These are phyloP conservation scores for Gulo gulo DNA, from an alignment of 2,113 vertebrate genomes.

Conservation along the genomic window DNA sequence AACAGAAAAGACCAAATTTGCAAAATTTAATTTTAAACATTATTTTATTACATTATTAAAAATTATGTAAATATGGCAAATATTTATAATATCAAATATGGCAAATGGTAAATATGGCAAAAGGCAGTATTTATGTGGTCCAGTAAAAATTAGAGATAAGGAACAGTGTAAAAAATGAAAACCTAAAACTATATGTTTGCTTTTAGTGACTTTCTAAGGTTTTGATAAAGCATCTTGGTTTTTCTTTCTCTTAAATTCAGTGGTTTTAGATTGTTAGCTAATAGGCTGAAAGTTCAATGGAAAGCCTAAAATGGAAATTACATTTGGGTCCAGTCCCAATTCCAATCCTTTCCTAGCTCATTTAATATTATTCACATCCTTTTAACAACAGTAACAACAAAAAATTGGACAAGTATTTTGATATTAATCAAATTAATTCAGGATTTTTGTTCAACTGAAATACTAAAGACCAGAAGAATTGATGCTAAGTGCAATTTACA, in stretches of 20 bases:
- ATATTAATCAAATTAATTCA: slow-evolving; percentile 34
- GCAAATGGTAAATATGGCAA: too few species aligned
- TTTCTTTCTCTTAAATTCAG: not conserved
- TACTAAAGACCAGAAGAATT: not conserved
- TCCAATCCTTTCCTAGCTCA: not conserved
- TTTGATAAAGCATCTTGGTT: not conserved
- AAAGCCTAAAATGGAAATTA: not conserved
- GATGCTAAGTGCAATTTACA: not conserved
- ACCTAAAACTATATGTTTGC: not conserved
- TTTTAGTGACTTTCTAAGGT: not conserved
- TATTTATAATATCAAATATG: not conserved
- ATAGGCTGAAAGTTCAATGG: not conserved
- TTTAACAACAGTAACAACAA: not conserved
- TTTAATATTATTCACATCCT: not conserved
- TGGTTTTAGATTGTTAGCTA: not conserved
- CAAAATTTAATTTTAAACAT: not conserved
- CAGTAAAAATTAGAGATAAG: not conserved
- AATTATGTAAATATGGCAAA: not conserved
- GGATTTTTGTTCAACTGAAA: not conserved
- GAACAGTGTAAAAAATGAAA: not conserved
- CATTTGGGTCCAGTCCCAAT: not conserved
- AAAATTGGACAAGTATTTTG: not conserved
- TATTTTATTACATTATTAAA: not conserved
- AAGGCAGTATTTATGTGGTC: not conserved
- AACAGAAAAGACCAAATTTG: not conserved